A percentile compares a stretch with the other conserved stretches of the same genome.
phyloP scores from a whole-genome alignment of 2,797 vertebrate genomes.

The Pteronotus mesoamericanus region DNA sequence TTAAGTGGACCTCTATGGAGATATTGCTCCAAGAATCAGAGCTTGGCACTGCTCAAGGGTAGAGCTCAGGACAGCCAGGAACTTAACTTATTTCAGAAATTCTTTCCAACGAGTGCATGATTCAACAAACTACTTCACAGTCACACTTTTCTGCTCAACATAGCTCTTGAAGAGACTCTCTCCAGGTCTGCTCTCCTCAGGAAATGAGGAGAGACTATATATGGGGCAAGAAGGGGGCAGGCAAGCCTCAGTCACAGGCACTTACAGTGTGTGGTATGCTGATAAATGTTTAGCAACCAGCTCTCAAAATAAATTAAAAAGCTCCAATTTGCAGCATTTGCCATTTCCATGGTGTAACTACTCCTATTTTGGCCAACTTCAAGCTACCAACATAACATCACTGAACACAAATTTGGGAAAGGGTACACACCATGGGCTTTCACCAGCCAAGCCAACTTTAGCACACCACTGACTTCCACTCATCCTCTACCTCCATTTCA shows the following conservation, averaged over 20 bases:
- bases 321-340: not conserved
- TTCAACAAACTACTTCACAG: not conserved
- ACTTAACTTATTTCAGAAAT: not conserved
- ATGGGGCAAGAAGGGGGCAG: not conserved
- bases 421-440: not conserved
- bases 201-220: not conserved
- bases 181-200: not conserved
- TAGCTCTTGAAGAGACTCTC: not conserved
- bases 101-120: not conserved
- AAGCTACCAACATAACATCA: not conserved
- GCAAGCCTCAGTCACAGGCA: not conserved
- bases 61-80: not conserved
- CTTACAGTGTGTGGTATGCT: rapidly evolving
- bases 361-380: not conserved
- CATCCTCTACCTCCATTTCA: not conserved
- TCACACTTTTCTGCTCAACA: not conserved
- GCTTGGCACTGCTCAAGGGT: not conserved
- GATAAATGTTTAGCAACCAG: not conserved
- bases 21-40: not conserved
- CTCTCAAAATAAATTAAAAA: not conserved
- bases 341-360: not conserved
- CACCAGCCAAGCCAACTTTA: not conserved
- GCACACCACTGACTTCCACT: not conserved
- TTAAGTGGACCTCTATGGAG: not conserved
- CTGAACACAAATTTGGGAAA: not conserved